Evolutionary conservation across 2,113 vertebrate genomes (phyloP).

Genomic region (Probosciger aterrimus): DNA sequence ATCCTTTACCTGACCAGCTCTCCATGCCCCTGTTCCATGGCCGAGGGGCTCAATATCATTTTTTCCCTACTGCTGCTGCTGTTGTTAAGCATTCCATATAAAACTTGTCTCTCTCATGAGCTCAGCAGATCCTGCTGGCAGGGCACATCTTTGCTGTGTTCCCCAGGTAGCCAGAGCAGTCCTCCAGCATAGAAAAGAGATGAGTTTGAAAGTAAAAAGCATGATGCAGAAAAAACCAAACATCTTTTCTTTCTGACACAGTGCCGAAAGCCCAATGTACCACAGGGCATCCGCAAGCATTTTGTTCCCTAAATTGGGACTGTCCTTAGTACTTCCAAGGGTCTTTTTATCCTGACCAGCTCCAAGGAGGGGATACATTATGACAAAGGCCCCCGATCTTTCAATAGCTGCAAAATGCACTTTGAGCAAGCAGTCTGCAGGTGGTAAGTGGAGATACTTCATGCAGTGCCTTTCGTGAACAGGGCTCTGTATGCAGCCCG

Average conservation of each 20-base stretch:
- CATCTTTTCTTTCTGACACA: not conserved
- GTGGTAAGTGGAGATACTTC: not conserved
- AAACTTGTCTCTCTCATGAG: not conserved
- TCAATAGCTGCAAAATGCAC: not conserved
- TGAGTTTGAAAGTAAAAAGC: not conserved
- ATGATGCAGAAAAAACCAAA: not conserved
- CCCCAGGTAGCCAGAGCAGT: not conserved
- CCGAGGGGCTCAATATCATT: not conserved
- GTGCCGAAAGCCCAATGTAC: not conserved
- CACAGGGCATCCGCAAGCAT: not conserved
- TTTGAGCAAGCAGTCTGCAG: not conserved
- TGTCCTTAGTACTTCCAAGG: not conserved
- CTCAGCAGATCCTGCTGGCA: not conserved
- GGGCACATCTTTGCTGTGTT: not conserved
- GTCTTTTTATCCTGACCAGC: not conserved
- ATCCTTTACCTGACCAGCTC: not conserved
- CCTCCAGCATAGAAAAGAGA: not conserved
- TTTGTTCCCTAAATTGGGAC: not conserved
- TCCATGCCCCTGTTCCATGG: fast-evolving
- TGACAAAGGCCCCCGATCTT: not conserved
- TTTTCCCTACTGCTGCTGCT: not conserved
- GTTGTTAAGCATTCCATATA: not conserved
- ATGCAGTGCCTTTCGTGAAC: not conserved
- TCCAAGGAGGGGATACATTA: not conserved
- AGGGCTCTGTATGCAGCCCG: not conserved